phyloP scores from a whole-genome alignment of 2,888 invertebrate species.

The Sturmia bella region DNA sequence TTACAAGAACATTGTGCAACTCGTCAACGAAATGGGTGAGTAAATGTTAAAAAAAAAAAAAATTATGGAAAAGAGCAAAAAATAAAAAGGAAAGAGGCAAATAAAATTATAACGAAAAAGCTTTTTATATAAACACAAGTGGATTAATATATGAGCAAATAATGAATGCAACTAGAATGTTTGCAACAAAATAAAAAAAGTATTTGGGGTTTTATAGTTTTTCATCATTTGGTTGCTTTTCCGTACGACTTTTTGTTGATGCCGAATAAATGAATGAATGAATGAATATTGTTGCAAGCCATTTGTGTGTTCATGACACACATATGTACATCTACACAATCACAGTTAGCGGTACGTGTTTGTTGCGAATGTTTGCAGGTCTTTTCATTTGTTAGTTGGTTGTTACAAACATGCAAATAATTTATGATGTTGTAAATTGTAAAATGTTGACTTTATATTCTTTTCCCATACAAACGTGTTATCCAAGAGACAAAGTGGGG shows the following conservation, averaged over 20 bases:
- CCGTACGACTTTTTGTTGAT: constrained; percentile 31
- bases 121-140: constrained; percentile 62
- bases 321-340: neutral
- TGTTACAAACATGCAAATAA: constrained; percentile 58
- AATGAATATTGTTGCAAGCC: constrained; percentile 54
- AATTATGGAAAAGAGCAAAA: constrained; percentile 4
- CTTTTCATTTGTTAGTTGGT: constrained; percentile 16
- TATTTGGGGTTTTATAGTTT: constrained; percentile 48
- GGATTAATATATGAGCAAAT: constrained; percentile 67
- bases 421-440: constrained; percentile 69
- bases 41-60: constrained; percentile 50
- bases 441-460: constrained; percentile 62
- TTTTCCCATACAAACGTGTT: constrained; percentile 12
- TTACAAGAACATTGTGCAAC: constrained; percentile 30
- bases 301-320: constrained; percentile 15
- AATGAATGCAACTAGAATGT: constrained; percentile 65
- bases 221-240: constrained; percentile 35
- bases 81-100: neutral
- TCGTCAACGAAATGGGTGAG: constrained; percentile 41
- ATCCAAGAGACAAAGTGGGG: neutral
- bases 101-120: constrained; percentile 60
- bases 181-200: constrained; percentile 56
- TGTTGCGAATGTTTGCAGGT: constrained; percentile 25
- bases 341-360: constrained; percentile 16
- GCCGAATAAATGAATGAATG: constrained; percentile 45